Percentiles rank a stretch among this genome's conserved stretches.
Evolutionary conservation across 2,113 vertebrate species (phyloP).

Genomic region (Bos taurus): ARS-UCD2.0 NC_037356.1:48357501-48358000

Average conservation of each 20-base stretch:
- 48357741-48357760: not conserved
- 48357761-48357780: not conserved
- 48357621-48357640: not conserved
- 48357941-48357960: not conserved
- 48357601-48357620: not conserved
- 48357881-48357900: fast-evolving
- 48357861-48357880: not conserved
- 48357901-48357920: not conserved
- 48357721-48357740: not conserved
- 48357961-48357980: fast-evolving
- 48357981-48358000: not conserved
- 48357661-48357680: not conserved
- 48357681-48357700: not conserved
- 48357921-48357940: not conserved
- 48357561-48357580: not conserved
- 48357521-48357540: not conserved
- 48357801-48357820: not conserved
- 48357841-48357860: not conserved
- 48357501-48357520: not conserved
- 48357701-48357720: not conserved
- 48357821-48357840: fast-evolving
- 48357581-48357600: not conserved
- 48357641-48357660: not conserved
- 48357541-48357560: not conserved
- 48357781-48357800: not conserved